A percentile compares a stretch with the other conserved stretches of the same genome.
Evolutionary conservation across 1,140 invertebrate species (phyloP).

Genomic region (Harlomillsia oculata): DNA sequence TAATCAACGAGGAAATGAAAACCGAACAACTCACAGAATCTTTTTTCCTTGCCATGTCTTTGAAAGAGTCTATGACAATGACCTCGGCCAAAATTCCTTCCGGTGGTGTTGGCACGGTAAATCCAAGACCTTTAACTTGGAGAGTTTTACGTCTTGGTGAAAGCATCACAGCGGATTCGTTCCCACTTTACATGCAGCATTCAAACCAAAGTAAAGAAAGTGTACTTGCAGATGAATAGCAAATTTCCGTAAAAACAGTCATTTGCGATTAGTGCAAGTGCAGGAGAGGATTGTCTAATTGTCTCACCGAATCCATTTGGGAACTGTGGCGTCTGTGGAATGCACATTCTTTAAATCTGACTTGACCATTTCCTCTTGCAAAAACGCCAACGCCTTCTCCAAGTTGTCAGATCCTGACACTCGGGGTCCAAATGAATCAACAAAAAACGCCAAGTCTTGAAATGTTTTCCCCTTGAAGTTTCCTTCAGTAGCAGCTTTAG

Average conservation of each 20-base stretch:
- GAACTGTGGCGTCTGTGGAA: slow-evolving; percentile 43
- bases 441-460: slow-evolving; percentile 54
- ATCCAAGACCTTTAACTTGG: slow-evolving; percentile 41
- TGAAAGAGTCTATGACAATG: slow-evolving; percentile 42
- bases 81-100: slow-evolving; percentile 40
- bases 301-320: slow-evolving; percentile 29
- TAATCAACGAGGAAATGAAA: neutral
- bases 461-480: slow-evolving; percentile 50
- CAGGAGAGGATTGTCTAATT: neutral
- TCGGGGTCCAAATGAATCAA: slow-evolving; percentile 61
- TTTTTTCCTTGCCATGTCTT: slow-evolving; percentile 39
- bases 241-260: neutral
- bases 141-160: slow-evolving; percentile 39
- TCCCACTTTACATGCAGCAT: too few relatives aligned
- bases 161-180: slow-evolving; percentile 40
- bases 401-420: slow-evolving; percentile 53
- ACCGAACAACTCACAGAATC: slow-evolving; percentile 28
- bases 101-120: slow-evolving; percentile 40
- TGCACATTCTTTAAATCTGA: slow-evolving; percentile 53
- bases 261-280: neutral
- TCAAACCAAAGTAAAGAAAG: too few relatives aligned
- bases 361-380: slow-evolving; percentile 47
- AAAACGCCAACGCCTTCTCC: slow-evolving; percentile 62
- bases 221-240: neutral
- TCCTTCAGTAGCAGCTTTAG: slow-evolving; percentile 50